A percentile compares a stretch with the other conserved stretches of the same genome.
These are phyloP conservation scores for Forbesichthys agassizii DNA, from an alignment of 2,113 vertebrate species.

Conservation along the genomic window DNA sequence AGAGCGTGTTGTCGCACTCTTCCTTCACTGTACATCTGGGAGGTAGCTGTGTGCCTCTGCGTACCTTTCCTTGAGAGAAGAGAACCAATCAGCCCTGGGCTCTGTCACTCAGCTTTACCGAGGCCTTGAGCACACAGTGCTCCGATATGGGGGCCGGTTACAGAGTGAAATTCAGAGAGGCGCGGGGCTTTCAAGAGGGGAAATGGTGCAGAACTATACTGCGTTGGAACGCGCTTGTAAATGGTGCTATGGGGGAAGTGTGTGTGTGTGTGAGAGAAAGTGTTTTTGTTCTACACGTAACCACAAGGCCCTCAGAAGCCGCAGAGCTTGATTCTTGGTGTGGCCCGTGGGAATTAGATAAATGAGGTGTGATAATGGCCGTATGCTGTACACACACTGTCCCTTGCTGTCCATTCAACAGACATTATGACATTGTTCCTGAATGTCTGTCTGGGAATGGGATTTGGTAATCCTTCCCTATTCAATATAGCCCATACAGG, in stretches of 20 bases:
- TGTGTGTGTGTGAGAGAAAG: neutral
- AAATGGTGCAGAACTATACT: constrained; percentile 45
- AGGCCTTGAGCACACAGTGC: constrained; percentile 6
- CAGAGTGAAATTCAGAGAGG: constrained; percentile 26
- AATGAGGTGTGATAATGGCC: neutral
- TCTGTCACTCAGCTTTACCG: neutral
- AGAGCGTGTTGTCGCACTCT: neutral
- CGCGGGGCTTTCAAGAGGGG: constrained; percentile 42
- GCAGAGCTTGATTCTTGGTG: neutral
- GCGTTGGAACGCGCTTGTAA: constrained; percentile 38
- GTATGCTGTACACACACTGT: neutral
- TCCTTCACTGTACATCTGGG: neutral
- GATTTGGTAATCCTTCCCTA: neutral
- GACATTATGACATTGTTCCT: neutral
- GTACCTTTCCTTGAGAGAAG: neutral
- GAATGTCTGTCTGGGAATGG: neutral
- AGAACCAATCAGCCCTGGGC: neutral
- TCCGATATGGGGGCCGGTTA: constrained; percentile 8
- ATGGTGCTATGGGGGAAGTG: constrained; percentile 20
- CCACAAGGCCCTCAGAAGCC: neutral
- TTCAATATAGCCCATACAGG: neutral
- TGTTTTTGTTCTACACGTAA: too few relatives aligned
- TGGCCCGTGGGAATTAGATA: neutral
- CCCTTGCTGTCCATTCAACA: constrained; percentile 2
- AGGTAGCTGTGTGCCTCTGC: too few relatives aligned